These are phyloP conservation scores for Graphium colonna DNA, from an alignment of 2,888 invertebrate species.

Conservation along the genomic window DNA sequence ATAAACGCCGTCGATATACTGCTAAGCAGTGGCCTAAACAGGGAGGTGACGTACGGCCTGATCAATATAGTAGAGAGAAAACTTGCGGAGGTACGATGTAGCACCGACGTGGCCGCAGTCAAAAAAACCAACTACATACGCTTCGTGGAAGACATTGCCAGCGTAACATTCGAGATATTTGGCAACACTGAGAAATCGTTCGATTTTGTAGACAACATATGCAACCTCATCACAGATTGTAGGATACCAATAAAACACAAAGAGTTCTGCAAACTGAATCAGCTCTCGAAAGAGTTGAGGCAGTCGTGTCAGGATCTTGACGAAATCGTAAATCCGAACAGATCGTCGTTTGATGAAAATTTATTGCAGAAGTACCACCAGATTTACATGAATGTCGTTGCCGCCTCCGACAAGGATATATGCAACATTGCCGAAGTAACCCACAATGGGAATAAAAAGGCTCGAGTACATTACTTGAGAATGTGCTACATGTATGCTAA, in stretches of 20 bases:
- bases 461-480: constrained; percentile 69
- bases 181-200: constrained; percentile 71
- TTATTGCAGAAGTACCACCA: constrained; percentile 67
- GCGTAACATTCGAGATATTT: constrained; percentile 72
- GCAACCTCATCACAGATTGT: constrained; percentile 65
- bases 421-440: constrained; percentile 64
- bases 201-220: constrained; percentile 65
- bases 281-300: constrained; percentile 66
- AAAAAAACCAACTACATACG: constrained; percentile 71
- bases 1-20: constrained; percentile 73
- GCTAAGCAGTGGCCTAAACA: constrained; percentile 70
- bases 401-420: constrained; percentile 70
- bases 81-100: constrained; percentile 65
- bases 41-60: constrained; percentile 72
- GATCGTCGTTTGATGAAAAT: constrained; percentile 48
- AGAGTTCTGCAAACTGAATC: constrained; percentile 71
- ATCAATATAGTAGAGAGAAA: constrained; percentile 74
- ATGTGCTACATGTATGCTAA: constrained; percentile 81
- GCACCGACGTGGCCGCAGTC: constrained; percentile 62
- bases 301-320: constrained; percentile 72
- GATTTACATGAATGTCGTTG: constrained; percentile 73
- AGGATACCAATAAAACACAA: constrained; percentile 71
- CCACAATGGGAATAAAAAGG: constrained; percentile 56
- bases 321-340: constrained; percentile 47
- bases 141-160: constrained; percentile 72